Evolutionary conservation across 2,888 invertebrate genomes (phyloP), one percentile per base, ranked within the genome.

Genomic region (Lithodes maja): DNA sequence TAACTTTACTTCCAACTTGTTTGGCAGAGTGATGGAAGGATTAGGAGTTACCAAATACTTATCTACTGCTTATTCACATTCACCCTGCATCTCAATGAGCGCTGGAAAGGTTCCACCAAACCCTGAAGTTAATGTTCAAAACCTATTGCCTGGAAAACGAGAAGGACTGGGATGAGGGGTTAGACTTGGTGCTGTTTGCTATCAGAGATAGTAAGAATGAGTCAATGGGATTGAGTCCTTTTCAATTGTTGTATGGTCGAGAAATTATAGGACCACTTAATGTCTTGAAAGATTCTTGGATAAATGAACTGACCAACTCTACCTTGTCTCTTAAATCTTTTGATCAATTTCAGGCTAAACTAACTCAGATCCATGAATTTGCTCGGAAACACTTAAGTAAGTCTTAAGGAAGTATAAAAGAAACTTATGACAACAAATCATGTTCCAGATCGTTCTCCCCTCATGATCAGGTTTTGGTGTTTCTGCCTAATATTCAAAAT

Each of bases 191-290:
- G 17, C 15, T 86, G n/a, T 86, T 80, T 86, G 80, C 86, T 2
- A 55, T 81, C 7, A 49, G 74, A 12, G 74, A 77, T 52, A 69
- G 69, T 12, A 69, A 50, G 68, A 61, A 80, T 2, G 79, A 79
- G 17, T 53, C 74, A 3, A 2, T 53, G 2, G 86, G 86, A 0
- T 80, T 80, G 52, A 71, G 33, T 3, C 86, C 79, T 5, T 53
- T 69, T 53, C 71, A 86, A 17, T 33, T 79, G 1, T 9, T 86
- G 53, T 86, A 54, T 75, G 83, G 75, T n/a, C 74, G 54, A 1
- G 33, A 84, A 75, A 55, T 84, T 33, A 5, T 74, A 0, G 83
- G 83, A 9, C 55, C 83, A 3, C 33, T 84, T 1, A 84, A 71
- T 3, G 71, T 71, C 3, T 71, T 71, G n/a, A 71, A 71, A n/a